Evolutionary conservation across 1,140 invertebrate genomes (phyloP).

Genomic region (Batillaria attramentaria): DNA sequence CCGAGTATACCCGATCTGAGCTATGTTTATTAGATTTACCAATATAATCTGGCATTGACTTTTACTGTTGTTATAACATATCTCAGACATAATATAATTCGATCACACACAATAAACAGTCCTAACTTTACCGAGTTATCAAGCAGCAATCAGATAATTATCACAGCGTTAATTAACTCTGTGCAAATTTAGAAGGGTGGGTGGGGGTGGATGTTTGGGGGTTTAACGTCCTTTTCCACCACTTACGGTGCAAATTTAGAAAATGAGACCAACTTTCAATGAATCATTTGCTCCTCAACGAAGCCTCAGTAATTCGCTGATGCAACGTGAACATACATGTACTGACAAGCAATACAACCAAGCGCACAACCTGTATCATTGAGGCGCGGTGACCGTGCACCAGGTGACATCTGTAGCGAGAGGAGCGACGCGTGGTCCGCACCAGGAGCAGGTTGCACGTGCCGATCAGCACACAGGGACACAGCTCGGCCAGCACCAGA

Average conservation of each 20-base stretch:
- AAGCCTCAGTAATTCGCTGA: not conserved
- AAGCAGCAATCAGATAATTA: no score
- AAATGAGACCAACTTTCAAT: not conserved
- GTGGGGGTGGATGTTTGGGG: not conserved
- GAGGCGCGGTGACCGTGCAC: constrained; percentile 8
- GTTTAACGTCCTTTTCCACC: not conserved
- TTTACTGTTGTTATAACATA: no score
- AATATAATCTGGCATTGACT: no score
- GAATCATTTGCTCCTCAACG: not conserved
- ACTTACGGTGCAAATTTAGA: not conserved
- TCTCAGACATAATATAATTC: no score
- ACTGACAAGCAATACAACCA: constrained; percentile 25
- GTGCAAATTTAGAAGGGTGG: not conserved
- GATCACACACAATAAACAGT: no score
- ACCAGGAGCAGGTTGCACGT: not conserved
- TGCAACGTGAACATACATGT: constrained; percentile 26
- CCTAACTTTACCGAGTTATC: no score
- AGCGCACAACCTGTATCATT: constrained; percentile 19
- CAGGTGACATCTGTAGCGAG: not conserved
- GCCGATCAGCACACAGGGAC: not conserved
- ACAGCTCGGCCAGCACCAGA: constrained; percentile 4
- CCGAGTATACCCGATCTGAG: no score
- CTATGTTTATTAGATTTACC: no score
- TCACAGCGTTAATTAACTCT: no score
- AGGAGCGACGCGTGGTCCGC: constrained; percentile 7